Percentiles rank a stretch among this genome's conserved stretches.
phyloP scores from a whole-genome alignment of 2,113 vertebrate genomes.

The Pedetes capensis region DNA sequence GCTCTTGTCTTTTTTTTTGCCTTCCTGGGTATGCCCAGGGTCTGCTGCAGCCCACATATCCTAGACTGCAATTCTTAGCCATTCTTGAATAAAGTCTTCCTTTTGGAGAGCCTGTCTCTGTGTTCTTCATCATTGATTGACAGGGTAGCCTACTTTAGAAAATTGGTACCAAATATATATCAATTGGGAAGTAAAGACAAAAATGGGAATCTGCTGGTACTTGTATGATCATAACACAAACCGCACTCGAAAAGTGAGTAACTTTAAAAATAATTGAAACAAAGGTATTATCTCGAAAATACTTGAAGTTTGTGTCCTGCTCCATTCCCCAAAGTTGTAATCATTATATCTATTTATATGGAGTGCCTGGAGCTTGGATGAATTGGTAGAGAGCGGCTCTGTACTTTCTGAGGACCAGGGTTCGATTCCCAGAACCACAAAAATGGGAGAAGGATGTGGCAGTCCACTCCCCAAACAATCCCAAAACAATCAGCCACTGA shows the following conservation, averaged over 20 bases:
- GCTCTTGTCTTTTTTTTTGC: neutral
- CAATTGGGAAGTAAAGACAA: neutral
- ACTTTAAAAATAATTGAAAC: neutral
- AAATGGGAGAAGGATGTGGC: no score
- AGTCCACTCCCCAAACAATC: no score
- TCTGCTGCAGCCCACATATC: neutral
- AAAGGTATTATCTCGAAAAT: neutral
- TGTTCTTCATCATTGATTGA: neutral
- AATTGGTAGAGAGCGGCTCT: no score
- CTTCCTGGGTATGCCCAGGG: neutral
- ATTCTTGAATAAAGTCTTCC: neutral
- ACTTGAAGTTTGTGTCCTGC: neutral
- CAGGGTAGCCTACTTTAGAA: neutral
- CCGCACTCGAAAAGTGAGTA: neutral
- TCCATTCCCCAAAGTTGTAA: neutral
- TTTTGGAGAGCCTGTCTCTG: neutral
- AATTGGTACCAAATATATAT: neutral
- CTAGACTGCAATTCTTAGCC: neutral
- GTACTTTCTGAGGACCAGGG: no score
- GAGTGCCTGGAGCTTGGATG: no score
- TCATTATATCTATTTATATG: neutral
- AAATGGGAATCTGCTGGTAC: neutral
- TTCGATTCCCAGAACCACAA: no score
- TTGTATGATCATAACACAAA: neutral
- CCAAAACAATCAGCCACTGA: no score